Evolutionary conservation across 2,113 vertebrate genomes (phyloP).

Genomic region (Rattus rattus): DNA sequence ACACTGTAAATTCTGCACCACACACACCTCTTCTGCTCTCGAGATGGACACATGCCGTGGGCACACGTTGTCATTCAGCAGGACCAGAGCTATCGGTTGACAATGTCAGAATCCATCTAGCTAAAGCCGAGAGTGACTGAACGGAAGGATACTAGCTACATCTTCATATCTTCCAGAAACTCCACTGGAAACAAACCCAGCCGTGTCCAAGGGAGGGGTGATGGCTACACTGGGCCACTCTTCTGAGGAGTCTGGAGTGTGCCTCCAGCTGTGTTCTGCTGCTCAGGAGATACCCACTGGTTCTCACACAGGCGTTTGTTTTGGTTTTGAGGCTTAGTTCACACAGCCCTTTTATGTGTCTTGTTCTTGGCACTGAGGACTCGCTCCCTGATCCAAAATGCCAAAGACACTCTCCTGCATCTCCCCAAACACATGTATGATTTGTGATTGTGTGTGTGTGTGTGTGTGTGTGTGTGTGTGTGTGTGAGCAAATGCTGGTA

Average conservation of each 20-base stretch:
- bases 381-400: background rate
- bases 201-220: background rate
- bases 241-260: background rate
- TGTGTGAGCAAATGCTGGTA: background rate
- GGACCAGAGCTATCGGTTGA: background rate
- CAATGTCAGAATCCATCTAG: background rate
- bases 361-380: background rate
- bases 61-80: background rate
- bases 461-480: background rate
- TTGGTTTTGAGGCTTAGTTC: background rate
- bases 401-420: background rate
- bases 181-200: background rate
- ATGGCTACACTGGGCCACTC: too few relatives aligned
- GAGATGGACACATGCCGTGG: fast-evolving
- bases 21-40: background rate
- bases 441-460: background rate
- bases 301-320: background rate
- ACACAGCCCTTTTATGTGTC: background rate
- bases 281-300: background rate
- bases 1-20: background rate
- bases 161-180: background rate
- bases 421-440: background rate
- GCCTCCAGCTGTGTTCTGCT: background rate
- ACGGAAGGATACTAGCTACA: background rate
- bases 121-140: background rate